Evolutionary conservation across 2,888 invertebrate species (phyloP), one percentile per base, ranked within the genome.

Genomic region (Opisthograptis luteolata): DNA sequence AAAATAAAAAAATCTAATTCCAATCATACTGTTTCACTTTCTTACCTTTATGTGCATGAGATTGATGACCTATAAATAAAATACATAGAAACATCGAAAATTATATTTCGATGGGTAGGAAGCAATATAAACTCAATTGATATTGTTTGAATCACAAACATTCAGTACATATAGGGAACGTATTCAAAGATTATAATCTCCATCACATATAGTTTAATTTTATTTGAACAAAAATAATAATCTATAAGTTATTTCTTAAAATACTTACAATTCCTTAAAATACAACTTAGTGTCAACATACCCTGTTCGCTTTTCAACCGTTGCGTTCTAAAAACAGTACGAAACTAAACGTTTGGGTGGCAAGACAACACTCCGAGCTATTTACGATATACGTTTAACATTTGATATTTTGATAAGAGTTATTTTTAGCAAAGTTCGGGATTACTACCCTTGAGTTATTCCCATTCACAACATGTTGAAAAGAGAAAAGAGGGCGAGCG

Each of bases 221-320:
- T 88, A 84, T 87, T 81, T 87, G 87, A 89, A 90, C 89, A 89
- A 87, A 89, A 87, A 88, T 88, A 87, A 88, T 87, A 87, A 76
- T 87, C 81, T 87, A 83, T 81, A 71, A 70, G 68, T 79, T n/a
- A n/a, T n/a, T n/a, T 75, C 76, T 80, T 83, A 86, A 86, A 85
- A 83, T 89, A 90, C 88, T 83, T 89, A 89, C 89, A 90, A 81
- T 84, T 75, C 68, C 84, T 85, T 87, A 87, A 59, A 68, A 72
- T 80, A 84, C 67, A 81, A 77, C 84, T 88, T 87, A 87, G 75
- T 76, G 76, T 82, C 76, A 80, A 87, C 79, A 83, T 87, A 88
- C 87, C 89, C 89, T 88, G 87, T 85, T 87, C 87, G 72, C 89
- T 89, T 89, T 90, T 89, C 89, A 89, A 89, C 87, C 79, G 89